Base-by-base conservation (phyloP, 2,113 vertebrate genomes). In the Poeciliopsis occidentalis region DNA sequence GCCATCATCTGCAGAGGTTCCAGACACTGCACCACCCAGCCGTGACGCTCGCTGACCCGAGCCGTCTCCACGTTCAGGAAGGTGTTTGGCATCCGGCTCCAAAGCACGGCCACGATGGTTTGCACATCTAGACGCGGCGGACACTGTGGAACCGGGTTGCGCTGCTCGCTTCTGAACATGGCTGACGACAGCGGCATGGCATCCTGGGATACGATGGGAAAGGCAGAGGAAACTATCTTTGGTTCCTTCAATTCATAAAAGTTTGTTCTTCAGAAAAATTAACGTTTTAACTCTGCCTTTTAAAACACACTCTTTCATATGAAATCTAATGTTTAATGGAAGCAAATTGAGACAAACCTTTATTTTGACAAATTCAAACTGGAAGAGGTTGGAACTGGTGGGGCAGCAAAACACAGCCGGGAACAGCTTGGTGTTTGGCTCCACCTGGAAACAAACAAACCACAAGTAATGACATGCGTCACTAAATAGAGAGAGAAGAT, bases 1-100 rank as follows among this genome's bases (percentile, higher is more conserved):
- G 96, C 97, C 97, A 99, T 95, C 95, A 99, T 98, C 90, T 98
- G 96, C 89, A 99, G 92, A 4, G 97, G 95, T 29, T 99, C 97
- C 88, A 96, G 92, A 82, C 97, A 98, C 83, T 98, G 97, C 31
- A 98, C 95, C 68, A 96, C 94, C 98, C 97, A 99, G 77, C 97
- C 97, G 0, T 99, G 97, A 17, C 97, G 94, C 83, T 99, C 98
- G 67, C 97, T 98, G 92, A 97, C 96, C 0, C 96, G 95, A 73
- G 97, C 97, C 0, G 91, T 96, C 88, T 99, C 97, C 75, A 98
- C 96, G 3, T 91, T 95, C 10, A 99, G 94, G 86, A 99, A 99
- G 85, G 78, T 95, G 87, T 95, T 98, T 31, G 98, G 98, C 97
- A 99, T 98, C 31, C 98, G 95, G 82, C 97, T 99, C 98, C 97